Evolutionary conservation across 1,140 invertebrate species (phyloP), one percentile per base, ranked within the genome.

Genomic region (Drosophila ohnishii): DNA sequence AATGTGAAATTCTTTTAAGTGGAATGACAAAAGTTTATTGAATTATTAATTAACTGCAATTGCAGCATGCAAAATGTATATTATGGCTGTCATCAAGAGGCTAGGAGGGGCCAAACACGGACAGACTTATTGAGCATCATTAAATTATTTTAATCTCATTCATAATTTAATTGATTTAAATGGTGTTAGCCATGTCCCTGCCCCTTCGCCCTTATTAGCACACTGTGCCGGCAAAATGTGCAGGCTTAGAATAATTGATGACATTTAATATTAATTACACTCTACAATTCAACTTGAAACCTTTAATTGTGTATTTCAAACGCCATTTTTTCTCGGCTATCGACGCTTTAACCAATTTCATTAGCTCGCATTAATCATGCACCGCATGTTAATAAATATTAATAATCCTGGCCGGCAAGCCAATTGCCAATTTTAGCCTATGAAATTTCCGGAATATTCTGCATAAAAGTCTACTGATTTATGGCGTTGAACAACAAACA

Each of bases 131-230:
- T 62, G 55, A 50, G 45, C 64, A 70, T 70, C 79, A 82, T 86
- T 87, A 87, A 86, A 87, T 86, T 76, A 87, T 87, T 86, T 87
- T 87, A 87, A 87, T 86, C 81, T 78, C 83, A 87, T 86, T 83
- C 84, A 86, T 87, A 87, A 88, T 87, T 87, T 76, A 87, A 87
- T 87, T 87, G 83, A 88, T 87, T 87, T 87, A 69, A 85, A 86
- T 81, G 78, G 65, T 34, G 59, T 55, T 66, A 34, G 62, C 62
- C 47, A 67, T 67, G 45, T 25, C 56, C 32, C 61, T 16, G 56
- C 35, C 42, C 47, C 25, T 7, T 30, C 8, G 5, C 32, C 34
- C 28, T 37, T 37, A 13, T 39, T 35, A 30, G 32, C 25, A 19
- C 25, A 14, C 13, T 32, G 35, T n/a, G 22, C 2, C 45, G 58